These are phyloP conservation scores for Caprella mutica DNA, from an alignment of 2,888 invertebrate genomes.

Conservation along the genomic window DNA sequence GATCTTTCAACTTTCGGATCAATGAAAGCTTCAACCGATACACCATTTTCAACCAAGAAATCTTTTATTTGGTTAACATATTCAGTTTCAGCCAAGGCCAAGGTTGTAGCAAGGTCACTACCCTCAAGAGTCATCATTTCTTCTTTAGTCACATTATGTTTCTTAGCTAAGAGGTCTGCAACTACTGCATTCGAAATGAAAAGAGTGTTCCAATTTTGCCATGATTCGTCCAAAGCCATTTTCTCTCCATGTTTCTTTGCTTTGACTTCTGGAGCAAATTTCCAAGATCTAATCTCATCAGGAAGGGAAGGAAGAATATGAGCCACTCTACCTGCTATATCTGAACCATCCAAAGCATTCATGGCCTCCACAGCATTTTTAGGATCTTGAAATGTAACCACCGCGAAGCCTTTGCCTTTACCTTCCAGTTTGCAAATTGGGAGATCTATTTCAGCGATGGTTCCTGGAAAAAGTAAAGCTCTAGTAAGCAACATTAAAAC, in stretches of 20 bases:
- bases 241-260: slow-evolving; percentile 65
- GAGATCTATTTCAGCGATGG: slow-evolving; percentile 71
- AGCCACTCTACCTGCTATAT: slow-evolving; percentile 81
- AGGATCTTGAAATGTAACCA: slow-evolving; percentile 82
- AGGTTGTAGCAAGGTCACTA: background rate
- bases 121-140: slow-evolving; percentile 47
- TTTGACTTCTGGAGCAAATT: slow-evolving; percentile 58
- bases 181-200: slow-evolving; percentile 88
- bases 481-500: too few relatives aligned
- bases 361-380: slow-evolving; percentile 89
- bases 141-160: slow-evolving; percentile 72
- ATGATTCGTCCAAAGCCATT: slow-evolving; percentile 47
- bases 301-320: slow-evolving; percentile 72
- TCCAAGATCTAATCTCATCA: background rate
- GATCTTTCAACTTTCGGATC: slow-evolving; percentile 53
- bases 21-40: slow-evolving; percentile 68
- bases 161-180: slow-evolving; percentile 75
- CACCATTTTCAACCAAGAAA: slow-evolving; percentile 78
- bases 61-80: slow-evolving; percentile 39
- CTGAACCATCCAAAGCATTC: slow-evolving; percentile 74
- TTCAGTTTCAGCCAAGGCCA: background rate
- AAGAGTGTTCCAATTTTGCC: slow-evolving; percentile 88
- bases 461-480: slow-evolving; percentile 60
- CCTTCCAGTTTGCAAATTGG: slow-evolving; percentile 73
- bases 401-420: slow-evolving; percentile 83